Evolutionary conservation across 2,113 vertebrate species (phyloP).

Genomic region (Glaucomys volans): DNA sequence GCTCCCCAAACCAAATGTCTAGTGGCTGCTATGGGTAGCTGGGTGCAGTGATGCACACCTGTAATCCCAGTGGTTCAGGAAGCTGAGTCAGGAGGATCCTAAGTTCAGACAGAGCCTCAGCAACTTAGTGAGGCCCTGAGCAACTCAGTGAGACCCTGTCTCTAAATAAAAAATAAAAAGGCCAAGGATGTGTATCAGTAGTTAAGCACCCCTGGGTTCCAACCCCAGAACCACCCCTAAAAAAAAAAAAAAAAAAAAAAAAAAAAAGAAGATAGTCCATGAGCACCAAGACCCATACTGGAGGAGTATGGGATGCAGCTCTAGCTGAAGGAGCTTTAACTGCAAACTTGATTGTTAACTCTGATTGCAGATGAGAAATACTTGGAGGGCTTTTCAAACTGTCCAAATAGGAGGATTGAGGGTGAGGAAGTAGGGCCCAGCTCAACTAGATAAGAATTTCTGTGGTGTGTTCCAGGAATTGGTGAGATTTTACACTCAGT

Average conservation of each 20-base stretch:
- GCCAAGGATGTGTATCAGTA: no score
- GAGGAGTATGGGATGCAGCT: background rate
- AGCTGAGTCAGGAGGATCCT: no score
- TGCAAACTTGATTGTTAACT: slow-evolving; percentile 11
- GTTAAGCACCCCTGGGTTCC: no score
- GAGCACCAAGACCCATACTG: background rate
- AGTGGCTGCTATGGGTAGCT: background rate
- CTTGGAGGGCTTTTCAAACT: background rate
- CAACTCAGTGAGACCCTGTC: no score
- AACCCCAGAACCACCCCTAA: no score
- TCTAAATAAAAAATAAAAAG: no score
- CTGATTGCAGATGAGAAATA: background rate
- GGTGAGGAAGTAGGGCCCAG: background rate
- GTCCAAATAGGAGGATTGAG: background rate
- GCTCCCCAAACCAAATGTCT: background rate
- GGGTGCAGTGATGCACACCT: background rate
- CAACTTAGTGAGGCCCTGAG: no score
- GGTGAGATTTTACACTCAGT: background rate
- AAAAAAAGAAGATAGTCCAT: background rate
- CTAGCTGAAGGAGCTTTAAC: background rate
- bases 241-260: no score
- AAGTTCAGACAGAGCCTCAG: no score
- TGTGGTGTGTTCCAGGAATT: background rate
- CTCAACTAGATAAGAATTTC: background rate
- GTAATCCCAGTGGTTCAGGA: no score